Base-by-base conservation (phyloP, 2,888 invertebrate genomes). In the Pyralis farinalis region DNA sequence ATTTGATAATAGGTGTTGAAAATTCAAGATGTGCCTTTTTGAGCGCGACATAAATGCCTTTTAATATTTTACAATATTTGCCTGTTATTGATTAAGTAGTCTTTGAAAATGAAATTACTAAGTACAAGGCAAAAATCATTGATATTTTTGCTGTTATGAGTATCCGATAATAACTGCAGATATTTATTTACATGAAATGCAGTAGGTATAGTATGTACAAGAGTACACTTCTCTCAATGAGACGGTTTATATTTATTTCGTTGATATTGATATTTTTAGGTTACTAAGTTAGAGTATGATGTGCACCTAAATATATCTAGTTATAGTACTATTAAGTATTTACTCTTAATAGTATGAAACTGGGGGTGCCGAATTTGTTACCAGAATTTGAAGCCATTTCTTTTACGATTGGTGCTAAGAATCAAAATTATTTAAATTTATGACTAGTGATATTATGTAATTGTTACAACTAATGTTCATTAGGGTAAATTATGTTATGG, bases 21-120 rank as follows among this genome's bases (percentile, higher is more conserved):
- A 33, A 31, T 29, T 39, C 11, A 35, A 34, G 33, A 35, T 37
- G 47, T 47, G 47, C 47, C 47, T 47, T 47, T 40, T 40, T 31
- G 20, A 34, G 31, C 9, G 29, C 30, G 29, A 27, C n/a, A 34
- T 35, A 6, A 25, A 41, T 39, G 43, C 33, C 43, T 43, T 39
- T 25, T 21, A 7, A 21, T 7, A 21, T 21, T 21, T 21, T 21
- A 7, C 3, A n/a, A 25, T 25, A n/a, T 25, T 25, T 25, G 25
- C 25, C 25, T 25, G 25, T 5, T 25, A 25, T 25, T 25, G 7
- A 25, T 5, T 25, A 25, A 25, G n/a, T 25, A 25, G n/a, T 25
- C 7, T 25, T 16, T 16, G 16, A 16, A 16, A 16, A 16, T 25
- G 25, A n/a, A 25, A 25, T 25, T 25, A 25, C 25, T 25, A 25